Base-by-base conservation (phyloP, 2,797 vertebrate species). In the Crax fasciolata region DNA sequence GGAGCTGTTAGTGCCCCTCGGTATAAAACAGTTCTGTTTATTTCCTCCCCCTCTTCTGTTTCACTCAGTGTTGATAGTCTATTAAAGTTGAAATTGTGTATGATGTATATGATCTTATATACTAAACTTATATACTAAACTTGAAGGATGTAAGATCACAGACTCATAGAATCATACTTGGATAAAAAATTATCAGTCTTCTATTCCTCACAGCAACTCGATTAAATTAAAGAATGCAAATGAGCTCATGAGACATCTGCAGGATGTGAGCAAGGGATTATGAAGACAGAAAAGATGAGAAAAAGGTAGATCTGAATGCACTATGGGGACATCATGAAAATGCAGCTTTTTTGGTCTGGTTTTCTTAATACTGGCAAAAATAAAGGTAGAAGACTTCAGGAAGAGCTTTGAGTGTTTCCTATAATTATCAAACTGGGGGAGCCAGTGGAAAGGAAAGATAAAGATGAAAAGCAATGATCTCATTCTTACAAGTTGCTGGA, bases 221-320 rank as follows among this genome's bases (percentile, higher is more conserved):
- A 76, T 76, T 93, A 81, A 92, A 84, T 72, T 87, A 93, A 95
- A 59, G 76, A 88, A 93, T 51, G 79, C 57, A 94, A 94, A 88
- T 65, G 38, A 82, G 10, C 23, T 90, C 59, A 66, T n/a, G 16
- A 74, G 15, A 84, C 35, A 28, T 61, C 67, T 72, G 78, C 62
- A 83, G 75, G 55, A 83, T 55, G 46, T 11, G 10, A 83, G 61
- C 46, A 74, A 80, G 32, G 44, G 62, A 88, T 87, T 92, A 79
- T 43, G 32, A 57, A 74, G 74, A 88, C 28, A n/a, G 11, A 11
- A 65, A 91, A 93, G 83, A 82, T 14, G 3, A 78, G 35, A 72
- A 67, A 46, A 30, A 72, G 19, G 57, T 44, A 73, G 39, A 66
- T 67, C 41, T 61, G 65, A 74, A 62, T 30, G 27, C 35, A 39